phyloP scores from a whole-genome alignment of 2,113 vertebrate genomes.

The Petroica traversi region DNA sequence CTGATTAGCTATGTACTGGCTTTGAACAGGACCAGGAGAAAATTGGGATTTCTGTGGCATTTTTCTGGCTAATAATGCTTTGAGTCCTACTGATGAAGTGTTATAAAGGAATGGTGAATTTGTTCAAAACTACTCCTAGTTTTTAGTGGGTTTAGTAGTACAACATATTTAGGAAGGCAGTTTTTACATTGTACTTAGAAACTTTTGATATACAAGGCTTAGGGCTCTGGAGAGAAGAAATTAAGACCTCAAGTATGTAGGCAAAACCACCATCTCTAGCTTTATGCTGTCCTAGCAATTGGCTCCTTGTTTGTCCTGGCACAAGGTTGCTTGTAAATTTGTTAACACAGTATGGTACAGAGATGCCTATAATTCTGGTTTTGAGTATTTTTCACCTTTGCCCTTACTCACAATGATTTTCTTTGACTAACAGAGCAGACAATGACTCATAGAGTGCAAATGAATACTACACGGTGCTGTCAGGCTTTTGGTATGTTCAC shows the following conservation, averaged over 20 bases:
- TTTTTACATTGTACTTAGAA: background rate
- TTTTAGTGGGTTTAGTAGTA: background rate
- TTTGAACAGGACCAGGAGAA: background rate
- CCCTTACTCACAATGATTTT: constrained; percentile 52
- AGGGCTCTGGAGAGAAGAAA: background rate
- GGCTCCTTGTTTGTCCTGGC: background rate
- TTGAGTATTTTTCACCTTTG: constrained; percentile 31
- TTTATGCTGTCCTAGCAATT: background rate
- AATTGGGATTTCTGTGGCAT: accelerated
- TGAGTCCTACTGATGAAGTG: background rate
- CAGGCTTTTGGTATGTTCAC: constrained; percentile 16
- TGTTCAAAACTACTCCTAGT: background rate
- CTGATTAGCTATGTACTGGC: background rate
- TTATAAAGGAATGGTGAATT: background rate
- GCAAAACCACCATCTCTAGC: background rate
- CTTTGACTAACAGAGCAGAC: constrained; percentile 34
- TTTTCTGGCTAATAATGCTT: background rate
- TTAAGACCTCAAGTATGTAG: background rate
- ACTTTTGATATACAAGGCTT: background rate
- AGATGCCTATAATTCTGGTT: constrained; percentile 36
- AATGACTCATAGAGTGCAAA: constrained; percentile 38
- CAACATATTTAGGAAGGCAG: background rate
- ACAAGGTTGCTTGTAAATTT: constrained; percentile 38
- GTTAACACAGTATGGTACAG: constrained; percentile 15
- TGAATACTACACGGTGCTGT: background rate